phyloP scores from a whole-genome alignment of 2,888 invertebrate genomes.

The Drosophila pseudotakahashii region DNA sequence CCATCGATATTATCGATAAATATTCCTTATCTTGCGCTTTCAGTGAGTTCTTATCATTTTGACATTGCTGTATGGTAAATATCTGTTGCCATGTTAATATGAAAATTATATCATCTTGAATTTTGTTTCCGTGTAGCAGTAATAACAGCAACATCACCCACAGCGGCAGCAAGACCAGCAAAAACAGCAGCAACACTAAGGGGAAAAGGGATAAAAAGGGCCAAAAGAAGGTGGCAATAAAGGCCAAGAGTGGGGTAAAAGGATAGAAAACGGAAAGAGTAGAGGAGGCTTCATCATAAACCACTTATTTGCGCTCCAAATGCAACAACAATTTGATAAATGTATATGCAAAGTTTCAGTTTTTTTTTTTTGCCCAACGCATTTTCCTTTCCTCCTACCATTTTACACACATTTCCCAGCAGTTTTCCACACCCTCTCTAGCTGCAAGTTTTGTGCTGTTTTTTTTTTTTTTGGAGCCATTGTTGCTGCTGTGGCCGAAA shows the following conservation, averaged over 20 bases:
- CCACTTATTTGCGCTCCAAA: slow-evolving; percentile 79
- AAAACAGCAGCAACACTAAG: slow-evolving; percentile 11
- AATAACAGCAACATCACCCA: not conserved
- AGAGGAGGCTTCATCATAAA: slow-evolving; percentile 69
- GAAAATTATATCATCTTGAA: no score
- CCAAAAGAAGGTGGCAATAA: not conserved
- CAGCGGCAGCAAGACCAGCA: slow-evolving; percentile 6
- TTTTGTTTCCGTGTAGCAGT: not conserved
- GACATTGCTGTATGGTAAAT: no score
- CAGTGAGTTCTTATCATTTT: no score
- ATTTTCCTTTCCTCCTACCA: slow-evolving; percentile 6
- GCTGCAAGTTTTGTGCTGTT: slow-evolving; percentile 27
- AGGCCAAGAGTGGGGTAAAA: not conserved
- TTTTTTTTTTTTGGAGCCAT: not conserved
- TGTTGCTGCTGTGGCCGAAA: slow-evolving; percentile 38
- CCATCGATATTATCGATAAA: no score
- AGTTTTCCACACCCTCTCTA: slow-evolving; percentile 10
- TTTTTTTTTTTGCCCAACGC: slow-evolving; percentile 26
- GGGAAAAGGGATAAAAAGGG: not conserved
- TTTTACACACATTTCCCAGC: slow-evolving; percentile 4
- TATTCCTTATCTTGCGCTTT: no score
- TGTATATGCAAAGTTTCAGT: slow-evolving; percentile 51
- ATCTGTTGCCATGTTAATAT: no score
- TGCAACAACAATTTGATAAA: slow-evolving; percentile 75
- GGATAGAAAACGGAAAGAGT: not conserved